phyloP scores from a whole-genome alignment of 2,888 invertebrate genomes.

The Encarsia formosa region DNA sequence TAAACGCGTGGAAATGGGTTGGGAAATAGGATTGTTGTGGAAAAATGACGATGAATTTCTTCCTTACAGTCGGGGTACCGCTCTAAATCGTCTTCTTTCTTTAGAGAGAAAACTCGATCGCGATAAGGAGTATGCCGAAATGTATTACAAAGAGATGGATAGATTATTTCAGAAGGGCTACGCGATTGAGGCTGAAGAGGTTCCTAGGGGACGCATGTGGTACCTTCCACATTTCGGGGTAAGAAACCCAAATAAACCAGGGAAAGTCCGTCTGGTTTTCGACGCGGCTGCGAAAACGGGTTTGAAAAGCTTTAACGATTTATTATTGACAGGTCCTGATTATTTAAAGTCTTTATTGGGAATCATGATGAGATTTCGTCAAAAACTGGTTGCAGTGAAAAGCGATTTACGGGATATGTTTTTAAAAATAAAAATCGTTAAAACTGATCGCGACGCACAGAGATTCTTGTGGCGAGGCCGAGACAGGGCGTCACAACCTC shows the following conservation, averaged over 20 bases:
- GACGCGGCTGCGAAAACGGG: constrained; percentile 36
- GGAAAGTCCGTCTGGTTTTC: constrained; percentile 36
- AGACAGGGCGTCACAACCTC: constrained; percentile 6
- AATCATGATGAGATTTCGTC: constrained; percentile 43
- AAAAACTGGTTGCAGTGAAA: constrained; percentile 38
- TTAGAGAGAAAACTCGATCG: constrained; percentile 20
- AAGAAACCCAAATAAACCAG: constrained; percentile 30
- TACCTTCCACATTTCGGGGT: constrained; percentile 26
- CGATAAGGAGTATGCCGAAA: constrained; percentile 1
- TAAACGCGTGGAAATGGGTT: not conserved
- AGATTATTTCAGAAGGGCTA: constrained; percentile 7
- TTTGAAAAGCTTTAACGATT: constrained; percentile 33
- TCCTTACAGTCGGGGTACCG: not conserved
- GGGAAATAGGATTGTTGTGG: constrained; percentile 14
- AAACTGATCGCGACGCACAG: constrained; percentile 34
- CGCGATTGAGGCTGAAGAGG: not conserved
- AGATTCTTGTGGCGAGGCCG: constrained; percentile 29
- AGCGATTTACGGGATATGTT: constrained; percentile 44
- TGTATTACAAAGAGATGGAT: constrained; percentile 18
- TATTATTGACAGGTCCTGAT: constrained; percentile 40
- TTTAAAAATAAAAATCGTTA: constrained; percentile 33
- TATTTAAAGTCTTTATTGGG: constrained; percentile 37
- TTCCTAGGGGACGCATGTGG: constrained; percentile 7
- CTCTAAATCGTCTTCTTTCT: constrained; percentile 2
- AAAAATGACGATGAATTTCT: not conserved